Evolutionary conservation across 2,888 invertebrate genomes (phyloP), one percentile per base, ranked within the genome.

Genomic region (Mycalesis mineus): DNA sequence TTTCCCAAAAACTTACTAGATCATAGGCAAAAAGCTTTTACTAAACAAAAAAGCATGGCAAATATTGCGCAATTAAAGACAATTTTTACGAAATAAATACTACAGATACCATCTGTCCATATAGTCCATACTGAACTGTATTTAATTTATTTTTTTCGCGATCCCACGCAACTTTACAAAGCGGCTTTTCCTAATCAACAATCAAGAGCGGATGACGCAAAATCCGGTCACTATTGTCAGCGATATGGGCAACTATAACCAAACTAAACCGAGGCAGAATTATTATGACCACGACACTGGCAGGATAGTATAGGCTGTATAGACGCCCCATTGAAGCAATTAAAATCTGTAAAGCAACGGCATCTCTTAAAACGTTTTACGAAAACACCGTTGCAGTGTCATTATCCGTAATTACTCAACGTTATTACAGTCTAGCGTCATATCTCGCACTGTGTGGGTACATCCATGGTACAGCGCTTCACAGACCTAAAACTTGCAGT

Each of bases 331-430:
- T 28, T 22, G 9, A 7, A 41, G 55, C 33, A 49, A 48, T 55
- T 41, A 41, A 55, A 42, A 33, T 36, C 41, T 33, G 14, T 49
- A 49, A 49, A 49, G n/a, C 36, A 9, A 55, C 41, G 28, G 7
- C 17, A 31, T 33, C 15, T 3, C 28, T 47, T 44, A 39, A 45
- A 51, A 40, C 31, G 44, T 50, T 57, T 44, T 60, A 55, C 57
- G 59, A 58, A 61, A 62, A 61, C 66, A 62, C 57, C 56, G 61
- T 40, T 42, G 44, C 59, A 59, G 59, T 69, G 65, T 66, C 69
- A 71, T 72, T 71, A 69, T 73, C 65, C 68, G 48, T 22, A 53
- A 60, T 56, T 56, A 60, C 33, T 42, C 39, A 31, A 53, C 60
- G 52, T 60, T 67, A 57, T 64, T 63, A 61, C 64, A 59, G 31